A percentile compares a stretch with the other conserved stretches of the same genome.
Evolutionary conservation across 2,113 vertebrate genomes (phyloP).

Genomic region (Cyprinus carpio): DNA sequence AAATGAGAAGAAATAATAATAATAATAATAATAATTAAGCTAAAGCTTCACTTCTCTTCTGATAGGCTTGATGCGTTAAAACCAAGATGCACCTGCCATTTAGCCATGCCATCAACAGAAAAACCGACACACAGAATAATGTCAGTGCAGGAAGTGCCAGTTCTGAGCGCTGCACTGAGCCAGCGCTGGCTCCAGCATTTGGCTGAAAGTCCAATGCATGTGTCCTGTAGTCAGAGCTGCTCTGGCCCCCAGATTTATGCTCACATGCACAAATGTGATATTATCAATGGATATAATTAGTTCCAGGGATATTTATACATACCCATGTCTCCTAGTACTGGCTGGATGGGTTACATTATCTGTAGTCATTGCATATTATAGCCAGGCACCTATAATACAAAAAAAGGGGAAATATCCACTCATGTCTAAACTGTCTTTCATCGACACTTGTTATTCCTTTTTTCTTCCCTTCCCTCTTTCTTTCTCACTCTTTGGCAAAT

Average conservation of each 20-base stretch:
- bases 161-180: neutral
- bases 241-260: slow-evolving; percentile 63
- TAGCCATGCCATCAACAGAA: slow-evolving; percentile 21
- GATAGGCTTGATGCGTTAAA: neutral
- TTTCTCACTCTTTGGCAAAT: slow-evolving; percentile 44
- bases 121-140: slow-evolving; percentile 25
- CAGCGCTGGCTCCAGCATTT: slow-evolving; percentile 12
- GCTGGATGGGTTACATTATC: no score
- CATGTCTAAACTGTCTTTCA: slow-evolving; percentile 75
- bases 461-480: slow-evolving; percentile 24
- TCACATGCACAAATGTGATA: slow-evolving; percentile 77
- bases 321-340: neutral
- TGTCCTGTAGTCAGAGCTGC: slow-evolving; percentile 15
- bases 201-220: neutral
- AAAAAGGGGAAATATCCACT: slow-evolving; percentile 54
- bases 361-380: neutral
- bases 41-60: neutral
- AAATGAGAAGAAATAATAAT: neutral
- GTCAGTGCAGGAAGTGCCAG: slow-evolving; percentile 28
- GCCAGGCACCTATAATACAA: neutral
- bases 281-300: slow-evolving; percentile 69
- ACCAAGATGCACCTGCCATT: slow-evolving; percentile 11
- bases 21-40: no score
- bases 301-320: neutral
- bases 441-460: slow-evolving; percentile 43